phyloP scores from a whole-genome alignment of 2,888 invertebrate genomes.

The Polydrusus pterygomalis region DNA sequence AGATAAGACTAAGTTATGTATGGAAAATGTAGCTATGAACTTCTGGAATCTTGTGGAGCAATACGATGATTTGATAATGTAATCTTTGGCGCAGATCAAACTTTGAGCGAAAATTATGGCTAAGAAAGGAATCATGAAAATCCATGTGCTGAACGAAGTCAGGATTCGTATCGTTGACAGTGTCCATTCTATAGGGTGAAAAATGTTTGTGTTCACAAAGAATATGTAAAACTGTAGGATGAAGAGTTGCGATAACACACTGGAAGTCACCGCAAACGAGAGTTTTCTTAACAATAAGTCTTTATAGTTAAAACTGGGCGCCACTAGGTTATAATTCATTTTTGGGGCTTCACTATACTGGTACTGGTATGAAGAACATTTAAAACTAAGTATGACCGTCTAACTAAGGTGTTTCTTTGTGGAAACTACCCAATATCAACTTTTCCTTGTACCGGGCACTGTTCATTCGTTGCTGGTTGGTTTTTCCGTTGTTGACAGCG shows the following conservation, averaged over 20 bases:
- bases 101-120: conserved; percentile 81
- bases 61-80: conserved; percentile 77
- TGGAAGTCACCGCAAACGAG: conserved; percentile 70
- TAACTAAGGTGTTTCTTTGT: neutral
- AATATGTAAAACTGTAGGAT: conserved; percentile 69
- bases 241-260: conserved; percentile 68
- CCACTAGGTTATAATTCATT: conserved; percentile 52
- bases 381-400: neutral
- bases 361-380: neutral
- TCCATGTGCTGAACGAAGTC: conserved; percentile 78
- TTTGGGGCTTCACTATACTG: conserved; percentile 7
- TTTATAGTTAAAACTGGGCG: conserved; percentile 73
- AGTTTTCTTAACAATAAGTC: conserved; percentile 77
- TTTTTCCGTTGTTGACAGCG: conserved; percentile 19
- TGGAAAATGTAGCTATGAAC: conserved; percentile 77
- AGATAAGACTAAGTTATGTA: conserved; percentile 76
- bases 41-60: conserved; percentile 81
- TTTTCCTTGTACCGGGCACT: neutral
- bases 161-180: conserved; percentile 76
- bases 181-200: conserved; percentile 82
- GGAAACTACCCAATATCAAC: neutral
- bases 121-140: conserved; percentile 79
- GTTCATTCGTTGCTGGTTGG: neutral
- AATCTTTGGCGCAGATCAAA: conserved; percentile 82
- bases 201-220: conserved; percentile 76